Base-by-base conservation (phyloP, 2,113 vertebrate genomes). In the Psittacus erithacus region DNA sequence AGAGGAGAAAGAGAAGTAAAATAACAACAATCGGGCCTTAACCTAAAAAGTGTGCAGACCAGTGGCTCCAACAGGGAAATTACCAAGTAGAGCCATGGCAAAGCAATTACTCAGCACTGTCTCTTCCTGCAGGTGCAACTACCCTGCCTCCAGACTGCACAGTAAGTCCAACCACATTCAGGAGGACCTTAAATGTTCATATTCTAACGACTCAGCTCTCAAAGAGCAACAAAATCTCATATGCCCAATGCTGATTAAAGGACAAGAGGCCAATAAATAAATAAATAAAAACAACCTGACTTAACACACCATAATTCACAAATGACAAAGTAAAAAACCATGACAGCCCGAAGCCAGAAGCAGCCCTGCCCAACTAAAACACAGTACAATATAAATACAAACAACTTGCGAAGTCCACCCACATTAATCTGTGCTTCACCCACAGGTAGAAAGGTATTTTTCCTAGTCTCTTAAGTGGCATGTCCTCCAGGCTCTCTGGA, bases 261-360 rank as follows among this genome's bases (percentile, higher is more conserved):
- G 91, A 96, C 80, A 91, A 87, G 93, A 87, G 80, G 52, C 29
- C 43, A 93, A 96, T 86, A 94, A 95, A 92, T 82, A 90, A 90
- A 82, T 76, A 90, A 92, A 93, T 92, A 92, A 91, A 91, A 12
- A 1, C 11, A 65, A 27, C 31, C 28, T 55, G 67, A 71, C 38
- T 57, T 64, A 80, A 94, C 57, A 17, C 67, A 44, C n/a, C 11
- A 11, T 77, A 43, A 95, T 70, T 90, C 87, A 79, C 29, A 95
- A 64, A 33, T 63, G 64, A 95, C 80, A 75, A 93, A 80, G 31
- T 29, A 80, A 69, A 78, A 64, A 31, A 2, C 25, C 71, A 78
- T 0, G 33, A 62, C 55, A 91, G 81, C 86, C 84, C 62, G 38
- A 92, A 86, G 65, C 43, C 86, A 91, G 76, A 91, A 95, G 88